Evolutionary conservation across 2,113 vertebrate genomes (phyloP).

Genomic region (Heterotilapia buettikoferi): DNA sequence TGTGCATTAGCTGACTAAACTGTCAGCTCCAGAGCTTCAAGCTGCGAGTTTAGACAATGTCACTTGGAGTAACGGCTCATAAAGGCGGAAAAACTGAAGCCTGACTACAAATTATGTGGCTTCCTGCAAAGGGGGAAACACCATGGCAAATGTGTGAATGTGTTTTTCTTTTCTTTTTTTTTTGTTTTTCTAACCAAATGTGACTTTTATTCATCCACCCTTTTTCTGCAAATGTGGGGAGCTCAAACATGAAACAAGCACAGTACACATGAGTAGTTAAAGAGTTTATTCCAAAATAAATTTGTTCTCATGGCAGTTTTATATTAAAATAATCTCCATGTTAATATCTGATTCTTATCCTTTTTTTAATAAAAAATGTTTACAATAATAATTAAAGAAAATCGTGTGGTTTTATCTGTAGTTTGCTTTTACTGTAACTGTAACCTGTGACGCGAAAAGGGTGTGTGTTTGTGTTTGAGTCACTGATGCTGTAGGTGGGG

Average conservation of each 20-base stretch:
- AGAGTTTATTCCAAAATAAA: constrained; percentile 31
- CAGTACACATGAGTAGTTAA: not conserved
- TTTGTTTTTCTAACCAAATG: not conserved
- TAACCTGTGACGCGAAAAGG: not conserved
- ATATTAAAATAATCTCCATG: not conserved
- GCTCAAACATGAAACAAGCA: not conserved
- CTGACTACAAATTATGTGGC: constrained; percentile 50
- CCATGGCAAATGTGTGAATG: constrained; percentile 41
- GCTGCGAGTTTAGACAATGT: not conserved
- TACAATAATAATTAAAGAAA: not conserved
- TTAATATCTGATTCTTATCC: not conserved
- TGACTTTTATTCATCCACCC: not conserved
- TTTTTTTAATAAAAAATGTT: accelerated
- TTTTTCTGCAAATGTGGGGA: not conserved
- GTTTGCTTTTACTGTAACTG: constrained; percentile 24
- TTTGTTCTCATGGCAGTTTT: not conserved
- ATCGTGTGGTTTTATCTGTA: not conserved
- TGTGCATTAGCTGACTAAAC: not conserved
- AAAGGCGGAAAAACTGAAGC: constrained; percentile 22
- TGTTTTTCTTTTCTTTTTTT: not conserved
- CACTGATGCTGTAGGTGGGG: constrained; percentile 64
- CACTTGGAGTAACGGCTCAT: constrained; percentile 30
- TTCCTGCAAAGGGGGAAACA: constrained; percentile 62
- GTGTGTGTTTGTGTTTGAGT: constrained; percentile 29
- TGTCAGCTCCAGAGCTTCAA: not conserved